Evolutionary conservation across 2,888 invertebrate species (phyloP).

Genomic region (Blomia tropicalis): DNA sequence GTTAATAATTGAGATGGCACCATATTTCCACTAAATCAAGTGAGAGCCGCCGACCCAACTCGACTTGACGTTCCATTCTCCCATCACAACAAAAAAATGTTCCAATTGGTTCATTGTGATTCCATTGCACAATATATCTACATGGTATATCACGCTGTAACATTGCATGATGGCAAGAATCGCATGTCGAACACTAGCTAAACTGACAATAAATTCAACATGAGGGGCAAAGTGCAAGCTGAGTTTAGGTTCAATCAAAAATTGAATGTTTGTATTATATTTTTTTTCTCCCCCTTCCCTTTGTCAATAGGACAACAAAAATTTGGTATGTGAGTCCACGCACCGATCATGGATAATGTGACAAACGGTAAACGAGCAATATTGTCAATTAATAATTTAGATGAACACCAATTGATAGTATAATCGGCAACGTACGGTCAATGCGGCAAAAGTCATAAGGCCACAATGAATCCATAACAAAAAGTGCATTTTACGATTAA

Average conservation of each 20-base stretch:
- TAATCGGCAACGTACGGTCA: not conserved
- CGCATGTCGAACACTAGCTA: too few relatives aligned
- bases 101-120: too few relatives aligned
- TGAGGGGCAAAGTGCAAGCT: not conserved
- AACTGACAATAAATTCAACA: not conserved
- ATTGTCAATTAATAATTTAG: conserved; percentile 6
- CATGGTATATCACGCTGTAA: too few relatives aligned
- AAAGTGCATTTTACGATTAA: not conserved
- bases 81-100: too few relatives aligned
- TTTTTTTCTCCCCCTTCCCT: not conserved
- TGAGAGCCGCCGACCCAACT: too few relatives aligned
- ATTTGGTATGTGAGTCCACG: conserved; percentile 1
- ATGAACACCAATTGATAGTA: not conserved
- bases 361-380: not conserved
- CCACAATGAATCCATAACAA: not conserved
- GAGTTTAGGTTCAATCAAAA: not conserved
- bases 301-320: too few relatives aligned
- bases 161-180: not conserved
- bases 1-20: not conserved
- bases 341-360: not conserved
- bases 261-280: conserved; percentile 6
- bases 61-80: too few relatives aligned
- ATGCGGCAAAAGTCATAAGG: not conserved
- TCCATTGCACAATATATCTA: too few relatives aligned
- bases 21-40: conserved; percentile 1